Conservation (phyloP, 2,113 vertebrate genomes). For the Apteryx owenii region DNA sequence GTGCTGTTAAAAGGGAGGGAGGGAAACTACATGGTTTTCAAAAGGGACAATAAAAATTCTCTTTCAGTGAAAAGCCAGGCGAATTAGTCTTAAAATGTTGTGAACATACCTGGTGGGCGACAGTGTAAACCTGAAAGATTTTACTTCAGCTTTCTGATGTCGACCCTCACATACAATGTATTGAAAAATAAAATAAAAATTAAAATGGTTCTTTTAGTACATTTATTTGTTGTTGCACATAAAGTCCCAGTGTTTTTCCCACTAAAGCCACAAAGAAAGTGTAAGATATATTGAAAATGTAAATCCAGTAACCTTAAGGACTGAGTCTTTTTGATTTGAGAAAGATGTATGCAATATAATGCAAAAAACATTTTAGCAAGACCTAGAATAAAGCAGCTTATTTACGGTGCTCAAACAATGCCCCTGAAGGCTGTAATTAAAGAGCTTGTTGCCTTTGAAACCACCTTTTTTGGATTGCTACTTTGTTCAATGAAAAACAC, state of each 20-base stretch:
- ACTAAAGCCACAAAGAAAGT: conserved; percentile 33
- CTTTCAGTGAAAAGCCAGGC: not conserved
- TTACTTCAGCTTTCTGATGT: not conserved
- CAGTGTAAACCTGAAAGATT: not conserved
- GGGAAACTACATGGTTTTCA: not conserved
- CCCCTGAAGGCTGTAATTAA: conserved; percentile 75
- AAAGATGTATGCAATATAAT: conserved; percentile 52
- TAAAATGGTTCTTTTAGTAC: not conserved
- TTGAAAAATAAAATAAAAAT: not conserved
- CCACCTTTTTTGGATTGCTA: conserved; percentile 66
- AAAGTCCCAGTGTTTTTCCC: not conserved
- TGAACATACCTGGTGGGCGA: not conserved
- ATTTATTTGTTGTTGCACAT: not conserved
- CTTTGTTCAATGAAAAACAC: conserved; percentile 70
- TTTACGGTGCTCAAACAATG: conserved; percentile 75
- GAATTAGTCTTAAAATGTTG: conserved; percentile 16
- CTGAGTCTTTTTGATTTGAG: conserved; percentile 61
- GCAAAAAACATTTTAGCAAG: conserved; percentile 59
- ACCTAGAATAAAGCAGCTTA: conserved; percentile 68
- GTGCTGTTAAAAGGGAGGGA: conserved; percentile 16
- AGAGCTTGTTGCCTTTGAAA: conserved; percentile 74
- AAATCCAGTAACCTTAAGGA: conserved; percentile 59
- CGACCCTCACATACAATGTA: not conserved
- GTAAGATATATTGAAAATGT: conserved; percentile 46
- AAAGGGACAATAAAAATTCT: not conserved